Evolutionary conservation across 2,888 invertebrate species (phyloP).

Genomic region (Lasioglossum calceatum): DNA sequence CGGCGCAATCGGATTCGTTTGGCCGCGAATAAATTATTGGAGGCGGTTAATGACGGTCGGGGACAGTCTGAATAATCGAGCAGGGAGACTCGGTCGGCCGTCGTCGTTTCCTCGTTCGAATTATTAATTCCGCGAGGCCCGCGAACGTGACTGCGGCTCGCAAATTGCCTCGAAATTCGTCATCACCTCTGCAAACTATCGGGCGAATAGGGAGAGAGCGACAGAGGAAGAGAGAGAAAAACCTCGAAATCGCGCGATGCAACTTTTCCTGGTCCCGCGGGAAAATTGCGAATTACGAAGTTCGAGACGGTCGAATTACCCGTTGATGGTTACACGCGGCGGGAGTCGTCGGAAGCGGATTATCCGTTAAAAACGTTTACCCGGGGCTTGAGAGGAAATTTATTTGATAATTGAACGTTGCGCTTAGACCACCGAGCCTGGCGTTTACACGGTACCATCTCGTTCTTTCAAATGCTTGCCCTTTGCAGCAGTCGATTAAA

Average conservation of each 20-base stretch:
- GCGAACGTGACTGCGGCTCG: neutral
- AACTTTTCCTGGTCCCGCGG: neutral
- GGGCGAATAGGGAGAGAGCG: neutral
- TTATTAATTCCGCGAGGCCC: conserved; percentile 21
- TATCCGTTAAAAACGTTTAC: conserved; percentile 46
- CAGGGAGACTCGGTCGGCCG: neutral
- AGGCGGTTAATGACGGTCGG: conserved; percentile 9
- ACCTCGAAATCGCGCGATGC: neutral
- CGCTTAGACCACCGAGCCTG: neutral
- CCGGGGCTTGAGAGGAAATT: conserved; percentile 18
- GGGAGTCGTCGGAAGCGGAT: conserved; percentile 37
- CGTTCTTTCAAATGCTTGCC: neutral
- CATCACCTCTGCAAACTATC: neutral
- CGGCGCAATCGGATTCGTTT: neutral
- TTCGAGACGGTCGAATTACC: conserved; percentile 37
- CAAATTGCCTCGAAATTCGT: conserved; percentile 12
- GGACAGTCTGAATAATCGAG: conserved; percentile 16
- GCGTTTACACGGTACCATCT: neutral
- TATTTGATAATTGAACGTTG: conserved; percentile 39
- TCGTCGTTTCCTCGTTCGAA: conserved; percentile 25
- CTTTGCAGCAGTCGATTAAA: neutral
- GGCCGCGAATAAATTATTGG: conserved; percentile 31
- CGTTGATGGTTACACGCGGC: conserved; percentile 41
- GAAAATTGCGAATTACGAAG: conserved; percentile 54
- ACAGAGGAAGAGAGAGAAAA: neutral